Conservation (phyloP, 1,140 invertebrate species). For the Thrips palmi region DNA sequence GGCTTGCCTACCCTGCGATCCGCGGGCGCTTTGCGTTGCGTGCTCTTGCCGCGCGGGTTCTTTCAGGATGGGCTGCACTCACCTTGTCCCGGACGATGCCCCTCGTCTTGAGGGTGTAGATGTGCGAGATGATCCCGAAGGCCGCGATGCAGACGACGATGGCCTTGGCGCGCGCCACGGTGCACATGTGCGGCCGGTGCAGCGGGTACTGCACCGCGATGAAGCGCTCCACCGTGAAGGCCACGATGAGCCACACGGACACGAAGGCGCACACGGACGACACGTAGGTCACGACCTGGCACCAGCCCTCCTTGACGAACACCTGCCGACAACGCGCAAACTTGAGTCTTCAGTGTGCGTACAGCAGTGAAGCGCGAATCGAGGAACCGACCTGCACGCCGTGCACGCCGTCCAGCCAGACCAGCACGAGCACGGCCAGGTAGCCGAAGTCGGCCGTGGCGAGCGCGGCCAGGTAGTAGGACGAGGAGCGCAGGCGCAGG, state of each 20-base stretch:
- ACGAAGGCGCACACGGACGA: slow-evolving; percentile 35
- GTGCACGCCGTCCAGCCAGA: slow-evolving; percentile 30
- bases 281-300: slow-evolving; percentile 34
- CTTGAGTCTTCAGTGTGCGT: not conserved
- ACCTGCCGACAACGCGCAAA: slow-evolving; percentile 12
- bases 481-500: slow-evolving; percentile 32
- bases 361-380: too few species aligned
- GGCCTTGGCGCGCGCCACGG: slow-evolving; percentile 33
- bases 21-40: too few species aligned
- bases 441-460: slow-evolving; percentile 33
- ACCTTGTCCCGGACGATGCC: slow-evolving; percentile 20
- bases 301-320: slow-evolving; percentile 33
- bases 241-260: slow-evolving; percentile 39
- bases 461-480: slow-evolving; percentile 36
- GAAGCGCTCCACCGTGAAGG: slow-evolving; percentile 43
- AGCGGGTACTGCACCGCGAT: slow-evolving; percentile 45
- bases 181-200: slow-evolving; percentile 38
- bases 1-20: too few species aligned
- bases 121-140: slow-evolving; percentile 27
- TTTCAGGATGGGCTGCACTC: slow-evolving; percentile 5
- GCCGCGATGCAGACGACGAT: slow-evolving; percentile 28
- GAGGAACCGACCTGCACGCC: slow-evolving; percentile 24
- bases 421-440: slow-evolving; percentile 27
- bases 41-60: too few species aligned
- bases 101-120: slow-evolving; percentile 30